Evolutionary conservation across 2,888 invertebrate species (phyloP).

Genomic region (Drosophila kambysellisi): DNA sequence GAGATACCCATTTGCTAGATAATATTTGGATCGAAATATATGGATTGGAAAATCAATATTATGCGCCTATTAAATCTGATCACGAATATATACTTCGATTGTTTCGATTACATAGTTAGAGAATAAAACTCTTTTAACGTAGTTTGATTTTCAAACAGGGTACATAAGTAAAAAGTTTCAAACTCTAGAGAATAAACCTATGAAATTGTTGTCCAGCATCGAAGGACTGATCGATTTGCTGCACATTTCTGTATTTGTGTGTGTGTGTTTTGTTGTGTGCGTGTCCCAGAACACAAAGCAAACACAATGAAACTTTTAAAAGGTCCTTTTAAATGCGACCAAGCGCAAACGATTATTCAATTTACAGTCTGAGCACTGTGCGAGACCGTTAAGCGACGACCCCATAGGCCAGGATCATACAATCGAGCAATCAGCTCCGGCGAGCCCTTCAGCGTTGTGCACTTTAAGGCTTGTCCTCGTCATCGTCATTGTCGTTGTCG

Average conservation of each 20-base stretch:
- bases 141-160: not conserved
- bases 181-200: conserved; percentile 36
- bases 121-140: not conserved
- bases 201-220: conserved; percentile 34
- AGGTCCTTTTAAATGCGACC: conserved; percentile 73
- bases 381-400: conserved; percentile 46
- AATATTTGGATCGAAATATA: not conserved
- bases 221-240: conserved; percentile 64
- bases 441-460: conserved; percentile 50
- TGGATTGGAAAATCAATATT: not conserved
- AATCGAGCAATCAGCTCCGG: conserved; percentile 15
- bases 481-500: conserved; percentile 31
- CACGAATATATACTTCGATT: not conserved
- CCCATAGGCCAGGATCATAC: conserved; percentile 42
- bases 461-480: conserved; percentile 49
- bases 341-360: conserved; percentile 80
- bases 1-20: conserved; percentile 1
- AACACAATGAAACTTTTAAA: conserved; percentile 68
- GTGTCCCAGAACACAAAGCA: conserved; percentile 31
- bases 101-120: not conserved
- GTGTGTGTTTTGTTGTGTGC: conserved; percentile 11
- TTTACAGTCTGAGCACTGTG: conserved; percentile 52
- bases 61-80: not conserved
- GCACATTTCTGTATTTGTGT: conserved; percentile 40
- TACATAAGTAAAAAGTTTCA: conserved; percentile 12